Evolutionary conservation across 1,140 invertebrate genomes (phyloP).

Genomic region (Drosophila mauritiana): DNA sequence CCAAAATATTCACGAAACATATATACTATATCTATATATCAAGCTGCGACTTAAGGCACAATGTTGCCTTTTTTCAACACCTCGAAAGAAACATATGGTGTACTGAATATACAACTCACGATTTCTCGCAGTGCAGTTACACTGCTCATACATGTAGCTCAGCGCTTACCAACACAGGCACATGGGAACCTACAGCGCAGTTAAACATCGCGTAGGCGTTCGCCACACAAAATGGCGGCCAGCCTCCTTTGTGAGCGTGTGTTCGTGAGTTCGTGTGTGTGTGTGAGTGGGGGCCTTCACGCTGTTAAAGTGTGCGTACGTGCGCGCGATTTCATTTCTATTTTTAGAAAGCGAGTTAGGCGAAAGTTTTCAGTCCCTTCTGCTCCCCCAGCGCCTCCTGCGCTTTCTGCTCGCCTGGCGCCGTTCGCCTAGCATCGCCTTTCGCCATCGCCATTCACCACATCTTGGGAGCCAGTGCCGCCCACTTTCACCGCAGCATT

Average conservation of each 20-base stretch:
- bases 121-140: conserved; percentile 15
- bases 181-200: conserved; percentile 25
- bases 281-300: conserved; percentile 18
- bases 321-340: conserved; percentile 80
- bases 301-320: conserved; percentile 49
- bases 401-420: conserved; percentile 43
- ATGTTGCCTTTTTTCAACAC: no score
- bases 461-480: conserved; percentile 18
- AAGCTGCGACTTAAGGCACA: no score
- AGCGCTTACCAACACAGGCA: conserved; percentile 21
- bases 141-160: conserved; percentile 15
- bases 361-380: conserved; percentile 58
- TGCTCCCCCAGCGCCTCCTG: conserved; percentile 37
- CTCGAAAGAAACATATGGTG: neutral
- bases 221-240: conserved; percentile 76
- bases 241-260: conserved; percentile 58
- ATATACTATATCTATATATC: no score
- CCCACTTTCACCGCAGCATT: conserved; percentile 17
- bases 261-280: conserved; percentile 15
- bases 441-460: conserved; percentile 16
- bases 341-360: conserved; percentile 70
- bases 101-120: neutral
- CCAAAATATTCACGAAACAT: no score
- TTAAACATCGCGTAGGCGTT: conserved; percentile 68
- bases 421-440: conserved; percentile 45